Conservation (phyloP, 2,797 vertebrate genomes). For the Meriones psammophilus region DNA sequence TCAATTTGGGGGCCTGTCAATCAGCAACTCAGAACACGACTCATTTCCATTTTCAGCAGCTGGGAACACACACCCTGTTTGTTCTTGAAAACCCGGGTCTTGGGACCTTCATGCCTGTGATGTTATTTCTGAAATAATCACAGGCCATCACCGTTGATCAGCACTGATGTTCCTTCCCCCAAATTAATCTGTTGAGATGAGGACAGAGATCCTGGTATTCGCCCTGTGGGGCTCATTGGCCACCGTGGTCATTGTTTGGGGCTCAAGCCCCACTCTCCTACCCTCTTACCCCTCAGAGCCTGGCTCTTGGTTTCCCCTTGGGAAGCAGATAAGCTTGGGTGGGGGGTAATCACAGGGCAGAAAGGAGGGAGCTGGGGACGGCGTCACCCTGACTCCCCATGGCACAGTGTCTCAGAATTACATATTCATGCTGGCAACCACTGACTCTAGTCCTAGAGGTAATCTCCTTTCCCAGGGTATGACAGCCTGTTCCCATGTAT, state of each 20-base stretch:
- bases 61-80: slow-evolving; percentile 75
- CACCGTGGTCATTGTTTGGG: neutral
- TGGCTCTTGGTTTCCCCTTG: slow-evolving; percentile 67
- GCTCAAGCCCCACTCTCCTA: neutral
- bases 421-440: slow-evolving; percentile 93
- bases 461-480: slow-evolving; percentile 88
- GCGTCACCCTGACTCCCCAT: neutral
- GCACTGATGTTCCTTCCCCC: slow-evolving; percentile 66
- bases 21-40: slow-evolving; percentile 69
- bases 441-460: slow-evolving; percentile 87
- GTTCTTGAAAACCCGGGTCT: slow-evolving; percentile 71
- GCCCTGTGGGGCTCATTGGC: neutral
- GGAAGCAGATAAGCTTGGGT: slow-evolving; percentile 12
- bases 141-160: slow-evolving; percentile 62
- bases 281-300: neutral
- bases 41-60: slow-evolving; percentile 73
- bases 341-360: neutral
- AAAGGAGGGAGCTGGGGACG: neutral
- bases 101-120: slow-evolving; percentile 37
- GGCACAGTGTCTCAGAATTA: slow-evolving; percentile 84
- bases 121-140: neutral
- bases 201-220: slow-evolving; percentile 40
- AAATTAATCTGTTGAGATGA: neutral
- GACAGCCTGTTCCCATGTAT: slow-evolving; percentile 85
- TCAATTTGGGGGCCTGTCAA: slow-evolving; percentile 71